Conservation (phyloP, 2,113 vertebrate genomes). For the Etia nguti region DNA sequence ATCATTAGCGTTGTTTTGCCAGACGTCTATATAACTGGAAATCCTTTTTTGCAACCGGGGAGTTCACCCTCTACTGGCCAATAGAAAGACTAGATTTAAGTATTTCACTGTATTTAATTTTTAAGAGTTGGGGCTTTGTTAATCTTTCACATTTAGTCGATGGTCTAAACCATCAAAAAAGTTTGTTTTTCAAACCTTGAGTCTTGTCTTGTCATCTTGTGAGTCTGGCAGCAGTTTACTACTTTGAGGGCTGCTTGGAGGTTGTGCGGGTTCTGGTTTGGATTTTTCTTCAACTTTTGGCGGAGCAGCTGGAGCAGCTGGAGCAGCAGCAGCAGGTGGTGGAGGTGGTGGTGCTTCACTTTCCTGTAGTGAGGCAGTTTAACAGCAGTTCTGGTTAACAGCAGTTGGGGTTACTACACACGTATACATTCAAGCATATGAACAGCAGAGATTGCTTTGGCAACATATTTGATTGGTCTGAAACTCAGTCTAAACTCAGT, state of each 20-base stretch:
- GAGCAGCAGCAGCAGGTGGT: background rate
- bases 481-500: background rate
- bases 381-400: background rate
- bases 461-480: background rate
- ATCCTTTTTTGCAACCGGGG: background rate
- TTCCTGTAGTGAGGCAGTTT: conserved; percentile 26
- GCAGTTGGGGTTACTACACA: background rate
- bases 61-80: background rate
- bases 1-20: background rate
- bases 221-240: background rate
- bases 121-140: background rate
- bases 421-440: background rate
- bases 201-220: conserved; percentile 24
- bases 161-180: background rate
- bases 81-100: background rate
- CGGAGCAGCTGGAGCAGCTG: background rate
- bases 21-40: background rate
- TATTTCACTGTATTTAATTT: background rate
- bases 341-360: conserved; percentile 25
- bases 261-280: background rate
- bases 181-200: conserved; percentile 17
- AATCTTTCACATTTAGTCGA: background rate
- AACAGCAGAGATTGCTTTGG: background rate
- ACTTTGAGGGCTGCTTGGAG: background rate
- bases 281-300: conserved; percentile 12